Base-by-base conservation (phyloP, 2,888 invertebrate genomes). In the Phragmatobia fuliginosa region DNA sequence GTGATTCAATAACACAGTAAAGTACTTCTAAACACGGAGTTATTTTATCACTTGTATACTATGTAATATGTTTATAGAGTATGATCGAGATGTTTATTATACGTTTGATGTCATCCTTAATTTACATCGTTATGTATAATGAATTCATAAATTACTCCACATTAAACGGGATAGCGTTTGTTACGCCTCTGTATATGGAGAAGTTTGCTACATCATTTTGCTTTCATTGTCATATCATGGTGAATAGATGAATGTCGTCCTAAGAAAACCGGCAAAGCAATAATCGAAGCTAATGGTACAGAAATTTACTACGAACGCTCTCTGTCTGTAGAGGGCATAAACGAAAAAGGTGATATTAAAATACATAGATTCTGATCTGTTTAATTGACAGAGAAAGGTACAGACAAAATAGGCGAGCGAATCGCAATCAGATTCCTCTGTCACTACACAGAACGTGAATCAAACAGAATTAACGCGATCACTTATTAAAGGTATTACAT, bases 161-260 rank as follows among this genome's bases (percentile, higher is more conserved):
- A 38, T 38, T 61, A 62, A 38, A 62, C 61, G 38, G 61, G 38
- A 62, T 62, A 38, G 16, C 38, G 25, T 25, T 28, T 25, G 28
- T 28, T 36, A 61, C 36, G 25, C 25, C 36, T 25, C 16, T 33
- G 7, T 33, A 11, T 60, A n/a, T n/a, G n/a, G 16, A 11, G 14
- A 25, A 61, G 25, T 41, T 36, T 28, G 18, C 38, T 28, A 38
- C 38, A 28, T 28, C 25, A 14, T 52, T 28, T 52, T 49, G 6
- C 21, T 21, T 49, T n/a, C 36, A 36, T 36, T 1, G n/a, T n/a
- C 5, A 6, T 18, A 18, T 18, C 18, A 41, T 18, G 7, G 8
- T 45, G 8, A 41, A 45, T 45, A 2, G 45, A 21, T 21, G 6
- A 0, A 16, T 41, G 18, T 41, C 6, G 5, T 18, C 18, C 5